Evolutionary conservation across 35 echinoderm and acorn worm species (phyloP).

Genomic region (Apostichopus californicus): DNA sequence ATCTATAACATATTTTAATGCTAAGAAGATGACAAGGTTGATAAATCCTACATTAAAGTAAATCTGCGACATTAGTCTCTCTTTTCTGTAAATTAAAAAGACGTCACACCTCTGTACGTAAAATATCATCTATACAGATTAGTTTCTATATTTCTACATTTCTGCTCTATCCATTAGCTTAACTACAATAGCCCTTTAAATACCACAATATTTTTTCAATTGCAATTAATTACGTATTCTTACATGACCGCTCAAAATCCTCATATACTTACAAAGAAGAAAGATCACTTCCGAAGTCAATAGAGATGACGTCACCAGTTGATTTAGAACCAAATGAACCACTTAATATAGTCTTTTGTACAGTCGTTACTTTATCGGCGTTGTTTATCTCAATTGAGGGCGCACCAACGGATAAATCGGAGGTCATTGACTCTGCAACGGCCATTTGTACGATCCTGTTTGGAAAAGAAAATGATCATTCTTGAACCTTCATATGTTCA

Average conservation of each 20-base stretch:
- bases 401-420: constrained; percentile 61
- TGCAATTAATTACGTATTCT: too few species aligned
- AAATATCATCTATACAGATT: too few species aligned
- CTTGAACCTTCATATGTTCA: too few species aligned
- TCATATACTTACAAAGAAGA: constrained; percentile 63
- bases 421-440: constrained; percentile 51
- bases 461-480: background rate
- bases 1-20: too few species aligned
- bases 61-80: too few species aligned
- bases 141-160: background rate
- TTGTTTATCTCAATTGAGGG: constrained; percentile 56
- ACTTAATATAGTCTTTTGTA: constrained; percentile 56
- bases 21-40: too few species aligned
- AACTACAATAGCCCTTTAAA: background rate
- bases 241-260: too few species aligned
- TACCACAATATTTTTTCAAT: too few species aligned
- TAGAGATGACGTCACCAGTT: constrained; percentile 45
- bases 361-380: constrained; percentile 40
- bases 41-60: too few species aligned
- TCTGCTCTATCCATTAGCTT: background rate
- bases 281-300: constrained; percentile 82
- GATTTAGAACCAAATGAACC: constrained; percentile 61
- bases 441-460: constrained; percentile 53
- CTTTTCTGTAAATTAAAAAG: too few species aligned
- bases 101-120: too few species aligned